Conservation (phyloP, 2,113 vertebrate species). For the Capreolus pygargus region DNA sequence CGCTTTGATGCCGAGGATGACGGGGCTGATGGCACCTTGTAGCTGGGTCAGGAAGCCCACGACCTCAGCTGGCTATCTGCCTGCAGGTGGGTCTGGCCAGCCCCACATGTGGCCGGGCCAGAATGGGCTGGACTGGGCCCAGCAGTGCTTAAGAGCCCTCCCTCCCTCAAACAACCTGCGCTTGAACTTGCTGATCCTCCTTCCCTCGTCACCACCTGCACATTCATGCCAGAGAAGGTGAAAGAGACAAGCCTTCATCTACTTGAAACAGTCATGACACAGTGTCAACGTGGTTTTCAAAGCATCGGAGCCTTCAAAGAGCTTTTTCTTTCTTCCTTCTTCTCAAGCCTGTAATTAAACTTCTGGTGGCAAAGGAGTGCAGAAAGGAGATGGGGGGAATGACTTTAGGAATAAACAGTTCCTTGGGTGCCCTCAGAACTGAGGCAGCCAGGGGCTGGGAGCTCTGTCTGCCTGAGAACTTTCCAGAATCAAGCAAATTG, state of each 20-base stretch:
- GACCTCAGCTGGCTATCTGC: background rate
- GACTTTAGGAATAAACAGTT: background rate
- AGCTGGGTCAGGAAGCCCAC: background rate
- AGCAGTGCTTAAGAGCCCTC: background rate
- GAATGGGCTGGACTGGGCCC: background rate
- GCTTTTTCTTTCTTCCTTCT: background rate
- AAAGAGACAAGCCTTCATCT: background rate
- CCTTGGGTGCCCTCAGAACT: background rate
- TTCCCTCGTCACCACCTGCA: background rate
- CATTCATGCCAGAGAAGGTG: background rate
- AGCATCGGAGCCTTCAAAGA: background rate
- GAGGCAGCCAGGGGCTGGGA: background rate
- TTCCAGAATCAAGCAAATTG: background rate
- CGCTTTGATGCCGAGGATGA: rapidly evolving
- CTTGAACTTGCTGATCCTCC: background rate
- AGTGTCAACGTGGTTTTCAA: background rate
- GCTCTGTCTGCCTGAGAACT: rapidly evolving
- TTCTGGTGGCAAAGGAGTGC: background rate
- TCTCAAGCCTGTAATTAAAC: background rate
- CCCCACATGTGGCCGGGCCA: background rate
- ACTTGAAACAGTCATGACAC: background rate
- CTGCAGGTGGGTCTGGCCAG: background rate
- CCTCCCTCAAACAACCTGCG: background rate
- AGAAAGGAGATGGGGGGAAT: background rate
- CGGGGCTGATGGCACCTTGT: rapidly evolving